These are phyloP conservation scores for Heterodera carotae DNA, from an alignment of 1,140 invertebrate species.

Conservation along the genomic window DNA sequence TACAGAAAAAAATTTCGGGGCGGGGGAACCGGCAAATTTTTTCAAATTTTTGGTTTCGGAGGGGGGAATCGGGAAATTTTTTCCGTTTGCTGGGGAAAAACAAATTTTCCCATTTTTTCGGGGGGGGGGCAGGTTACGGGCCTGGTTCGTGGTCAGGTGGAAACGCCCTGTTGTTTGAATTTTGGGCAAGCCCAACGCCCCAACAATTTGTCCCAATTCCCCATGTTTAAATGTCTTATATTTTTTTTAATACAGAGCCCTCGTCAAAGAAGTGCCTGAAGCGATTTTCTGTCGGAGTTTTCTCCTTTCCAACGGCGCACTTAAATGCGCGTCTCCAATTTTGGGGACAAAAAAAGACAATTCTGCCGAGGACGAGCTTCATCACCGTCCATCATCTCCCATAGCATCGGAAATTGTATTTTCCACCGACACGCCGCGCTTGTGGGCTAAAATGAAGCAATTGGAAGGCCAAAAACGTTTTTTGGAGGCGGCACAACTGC, in stretches of 20 bases:
- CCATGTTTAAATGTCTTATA: too few relatives aligned
- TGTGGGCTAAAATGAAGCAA: slow-evolving; percentile 15
- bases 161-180: not conserved
- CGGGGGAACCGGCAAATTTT: too few relatives aligned
- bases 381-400: slow-evolving; percentile 8
- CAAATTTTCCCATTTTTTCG: too few relatives aligned
- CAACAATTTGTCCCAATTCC: too few relatives aligned
- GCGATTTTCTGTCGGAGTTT: slow-evolving; percentile 23
- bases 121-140: too few relatives aligned
- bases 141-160: too few relatives aligned
- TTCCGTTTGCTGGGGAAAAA: too few relatives aligned
- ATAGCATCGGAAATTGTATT: not conserved
- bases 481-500: slow-evolving; percentile 18
- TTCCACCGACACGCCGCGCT: not conserved
- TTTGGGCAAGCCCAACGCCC: too few relatives aligned
- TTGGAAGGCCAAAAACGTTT: slow-evolving; percentile 15
- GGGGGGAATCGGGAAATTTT: too few relatives aligned
- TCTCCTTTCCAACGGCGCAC: slow-evolving; percentile 1
- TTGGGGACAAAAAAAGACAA: not conserved
- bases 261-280: slow-evolving; percentile 23
- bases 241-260: too few relatives aligned
- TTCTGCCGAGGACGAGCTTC: not conserved
- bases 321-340: slow-evolving; percentile 3
- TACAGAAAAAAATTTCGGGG: too few relatives aligned
- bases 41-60: too few relatives aligned